Conservation (phyloP, 2,113 vertebrate species). For the Alosa alosa region DNA sequence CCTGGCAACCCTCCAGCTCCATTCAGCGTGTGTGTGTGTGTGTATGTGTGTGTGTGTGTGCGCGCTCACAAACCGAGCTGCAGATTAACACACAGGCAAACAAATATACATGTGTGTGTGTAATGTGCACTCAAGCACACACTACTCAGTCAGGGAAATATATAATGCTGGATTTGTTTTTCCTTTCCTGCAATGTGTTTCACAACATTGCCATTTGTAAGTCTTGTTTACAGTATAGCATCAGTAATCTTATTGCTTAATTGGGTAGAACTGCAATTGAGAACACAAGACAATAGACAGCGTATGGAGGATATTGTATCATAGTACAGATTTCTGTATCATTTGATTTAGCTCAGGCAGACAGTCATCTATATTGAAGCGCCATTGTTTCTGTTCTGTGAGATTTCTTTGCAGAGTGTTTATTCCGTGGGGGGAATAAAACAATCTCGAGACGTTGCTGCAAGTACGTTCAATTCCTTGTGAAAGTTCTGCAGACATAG, state of each 20-base stretch:
- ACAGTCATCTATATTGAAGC: not conserved
- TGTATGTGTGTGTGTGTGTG: too few relatives aligned
- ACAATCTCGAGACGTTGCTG: not conserved
- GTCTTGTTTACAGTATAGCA: not conserved
- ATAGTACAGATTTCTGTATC: not conserved
- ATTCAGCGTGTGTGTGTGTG: not conserved
- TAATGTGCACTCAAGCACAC: too few relatives aligned
- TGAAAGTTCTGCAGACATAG: not conserved
- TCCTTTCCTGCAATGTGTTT: not conserved
- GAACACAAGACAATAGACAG: not conserved
- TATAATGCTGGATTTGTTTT: not conserved
- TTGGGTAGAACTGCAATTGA: not conserved
- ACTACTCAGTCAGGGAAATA: not conserved
- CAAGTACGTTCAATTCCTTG: not conserved
- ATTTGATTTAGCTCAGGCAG: not conserved
- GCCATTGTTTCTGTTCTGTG: not conserved
- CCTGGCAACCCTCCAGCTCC: not conserved
- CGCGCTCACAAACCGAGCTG: not conserved
- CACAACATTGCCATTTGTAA: not conserved
- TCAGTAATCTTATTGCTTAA: not conserved
- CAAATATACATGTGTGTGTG: not conserved
- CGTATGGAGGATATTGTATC: not conserved
- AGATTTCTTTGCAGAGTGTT: not conserved
- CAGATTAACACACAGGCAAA: not conserved
- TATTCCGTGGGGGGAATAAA: not conserved